Conservation (phyloP, 1,140 invertebrate species). For the Drosophila sp. region DNA sequence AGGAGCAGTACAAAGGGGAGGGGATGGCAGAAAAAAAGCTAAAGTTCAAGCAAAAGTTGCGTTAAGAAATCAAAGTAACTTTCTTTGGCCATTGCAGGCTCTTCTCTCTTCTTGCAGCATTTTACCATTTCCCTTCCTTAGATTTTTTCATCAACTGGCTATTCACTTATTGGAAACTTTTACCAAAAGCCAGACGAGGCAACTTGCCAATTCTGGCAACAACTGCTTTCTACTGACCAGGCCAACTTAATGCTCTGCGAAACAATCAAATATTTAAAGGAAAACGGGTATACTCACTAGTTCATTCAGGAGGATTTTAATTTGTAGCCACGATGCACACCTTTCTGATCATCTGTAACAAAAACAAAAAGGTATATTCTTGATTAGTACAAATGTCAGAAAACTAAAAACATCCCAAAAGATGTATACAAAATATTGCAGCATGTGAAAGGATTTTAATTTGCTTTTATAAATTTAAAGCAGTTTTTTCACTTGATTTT, state of each 20-base stretch:
- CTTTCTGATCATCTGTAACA: too few species aligned
- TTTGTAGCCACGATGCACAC: too few species aligned
- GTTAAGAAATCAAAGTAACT: conserved; percentile 78
- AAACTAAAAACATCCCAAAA: too few species aligned
- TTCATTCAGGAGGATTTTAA: too few species aligned
- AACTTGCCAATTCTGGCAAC: conserved; percentile 43
- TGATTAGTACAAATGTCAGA: too few species aligned
- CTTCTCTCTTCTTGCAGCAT: background rate
- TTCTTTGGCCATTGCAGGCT: conserved; percentile 33
- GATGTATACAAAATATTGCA: too few species aligned
- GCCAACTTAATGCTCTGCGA: conserved; percentile 49
- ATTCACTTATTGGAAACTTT: conserved; percentile 75
- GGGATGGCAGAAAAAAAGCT: conserved; percentile 39
- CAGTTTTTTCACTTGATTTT: too few species aligned
- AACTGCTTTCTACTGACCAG: conserved; percentile 32
- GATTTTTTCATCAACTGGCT: conserved; percentile 69
- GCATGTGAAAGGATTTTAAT: too few species aligned
- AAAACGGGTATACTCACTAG: background rate
- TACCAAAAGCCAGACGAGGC: conserved; percentile 16
- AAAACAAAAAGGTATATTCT: too few species aligned
- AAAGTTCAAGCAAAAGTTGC: conserved; percentile 67
- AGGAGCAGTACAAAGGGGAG: background rate
- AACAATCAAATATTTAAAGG: background rate
- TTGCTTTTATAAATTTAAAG: too few species aligned
- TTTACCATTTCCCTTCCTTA: conserved; percentile 10